Conservation (phyloP, 1,140 invertebrate species). For the Asbolus verrucosus region DNA sequence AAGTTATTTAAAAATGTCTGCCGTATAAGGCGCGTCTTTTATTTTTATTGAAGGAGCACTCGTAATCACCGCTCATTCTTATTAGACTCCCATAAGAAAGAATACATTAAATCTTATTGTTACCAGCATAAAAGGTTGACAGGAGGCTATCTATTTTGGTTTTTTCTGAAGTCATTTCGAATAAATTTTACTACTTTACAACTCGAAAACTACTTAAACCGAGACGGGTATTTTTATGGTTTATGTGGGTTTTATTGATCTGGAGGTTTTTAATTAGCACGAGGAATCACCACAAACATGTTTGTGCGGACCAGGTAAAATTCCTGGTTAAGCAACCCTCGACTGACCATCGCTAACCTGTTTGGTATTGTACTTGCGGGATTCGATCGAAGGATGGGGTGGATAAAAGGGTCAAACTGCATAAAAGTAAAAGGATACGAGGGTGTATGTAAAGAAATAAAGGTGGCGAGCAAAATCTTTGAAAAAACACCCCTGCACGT, state of each 20-base stretch:
- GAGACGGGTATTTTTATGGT: conserved; percentile 2
- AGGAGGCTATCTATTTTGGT: conserved; percentile 4
- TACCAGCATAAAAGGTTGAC: conserved; percentile 9
- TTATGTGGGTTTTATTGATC: conserved; percentile 2
- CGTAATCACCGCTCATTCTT: conserved; percentile 33
- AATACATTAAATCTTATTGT: conserved; percentile 22
- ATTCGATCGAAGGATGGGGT: conserved; percentile 41
- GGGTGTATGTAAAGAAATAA: conserved; percentile 18
- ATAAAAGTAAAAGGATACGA: conserved; percentile 49
- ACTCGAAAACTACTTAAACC: background rate
- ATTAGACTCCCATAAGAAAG: conserved; percentile 32
- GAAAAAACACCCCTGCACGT: conserved; percentile 61
- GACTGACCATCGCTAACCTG: conserved; percentile 57
- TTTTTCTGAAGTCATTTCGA: background rate
- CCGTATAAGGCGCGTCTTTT: conserved; percentile 12
- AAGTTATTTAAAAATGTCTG: conserved; percentile 32
- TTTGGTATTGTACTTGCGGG: conserved; percentile 26
- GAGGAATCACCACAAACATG: background rate
- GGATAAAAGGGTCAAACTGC: conserved; percentile 43
- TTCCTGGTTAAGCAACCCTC: conserved; percentile 1
- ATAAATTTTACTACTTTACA: conserved; percentile 2
- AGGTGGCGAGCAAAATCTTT: conserved; percentile 44
- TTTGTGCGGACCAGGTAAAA: conserved; percentile 1
- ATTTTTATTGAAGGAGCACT: conserved; percentile 7
- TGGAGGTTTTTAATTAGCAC: background rate